These are phyloP conservation scores for Anguilla pacifica DNA, from an alignment of 2,797 vertebrate genomes.

Conservation along the genomic window DNA sequence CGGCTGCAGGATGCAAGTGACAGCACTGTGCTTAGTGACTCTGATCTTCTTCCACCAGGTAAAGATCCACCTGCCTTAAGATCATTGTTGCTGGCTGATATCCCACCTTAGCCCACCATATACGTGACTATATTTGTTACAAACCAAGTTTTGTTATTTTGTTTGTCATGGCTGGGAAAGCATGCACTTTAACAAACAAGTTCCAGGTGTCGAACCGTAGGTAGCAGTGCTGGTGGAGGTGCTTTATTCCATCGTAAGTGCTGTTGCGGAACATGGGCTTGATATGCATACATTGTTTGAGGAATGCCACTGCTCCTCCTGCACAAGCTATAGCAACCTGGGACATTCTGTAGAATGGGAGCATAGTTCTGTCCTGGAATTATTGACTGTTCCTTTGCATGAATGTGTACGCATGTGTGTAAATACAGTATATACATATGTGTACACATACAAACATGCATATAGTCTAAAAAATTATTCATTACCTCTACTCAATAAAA, in stretches of 20 bases:
- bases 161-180: neutral
- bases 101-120: neutral
- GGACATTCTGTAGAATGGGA: no score
- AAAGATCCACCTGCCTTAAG: neutral
- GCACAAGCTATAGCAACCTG: neutral
- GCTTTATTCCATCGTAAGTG: neutral
- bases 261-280: neutral
- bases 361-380: no score
- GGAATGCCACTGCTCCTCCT: neutral
- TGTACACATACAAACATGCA: no score
- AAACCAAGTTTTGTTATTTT: neutral
- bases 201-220: neutral
- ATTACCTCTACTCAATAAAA: no score
- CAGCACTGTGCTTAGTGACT: constrained; percentile 36
- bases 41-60: constrained; percentile 49
- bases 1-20: constrained; percentile 35
- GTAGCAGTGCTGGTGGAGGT: neutral
- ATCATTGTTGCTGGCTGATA: neutral
- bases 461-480: no score
- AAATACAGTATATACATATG: no score
- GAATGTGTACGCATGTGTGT: no score
- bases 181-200: neutral
- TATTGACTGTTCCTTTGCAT: no score
- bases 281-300: neutral
- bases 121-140: neutral